phyloP scores from a whole-genome alignment of 2,113 vertebrate species.

The Ophiodon elongatus region DNA sequence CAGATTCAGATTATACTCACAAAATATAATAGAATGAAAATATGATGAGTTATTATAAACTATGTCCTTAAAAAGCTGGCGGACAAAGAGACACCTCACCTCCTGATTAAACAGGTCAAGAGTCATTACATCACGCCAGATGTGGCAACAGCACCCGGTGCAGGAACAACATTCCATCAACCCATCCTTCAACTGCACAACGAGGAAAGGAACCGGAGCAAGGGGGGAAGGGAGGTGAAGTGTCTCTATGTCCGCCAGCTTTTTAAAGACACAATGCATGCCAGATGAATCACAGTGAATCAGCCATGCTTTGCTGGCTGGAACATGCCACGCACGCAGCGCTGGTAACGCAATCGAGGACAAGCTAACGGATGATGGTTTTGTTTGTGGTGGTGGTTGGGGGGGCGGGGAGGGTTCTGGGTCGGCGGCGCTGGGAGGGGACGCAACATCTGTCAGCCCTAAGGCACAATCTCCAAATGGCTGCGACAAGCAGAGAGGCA shows the following conservation, averaged over 20 bases:
- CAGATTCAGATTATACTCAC: background rate
- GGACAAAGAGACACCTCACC: background rate
- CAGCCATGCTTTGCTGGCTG: constrained; percentile 53
- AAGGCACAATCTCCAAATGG: constrained; percentile 78
- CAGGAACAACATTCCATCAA: constrained; percentile 1
- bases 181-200: constrained; percentile 1
- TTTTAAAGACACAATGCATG: constrained; percentile 32
- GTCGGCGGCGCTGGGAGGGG: constrained; percentile 4
- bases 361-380: constrained; percentile 47
- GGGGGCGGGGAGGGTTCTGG: background rate
- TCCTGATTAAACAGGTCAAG: constrained; percentile 47
- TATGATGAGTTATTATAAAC: background rate
- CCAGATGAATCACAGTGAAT: constrained; percentile 55
- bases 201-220: background rate
- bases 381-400: constrained; percentile 10
- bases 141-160: constrained; percentile 56
- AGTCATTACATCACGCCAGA: constrained; percentile 23
- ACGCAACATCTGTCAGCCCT: constrained; percentile 81
- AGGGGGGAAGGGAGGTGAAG: background rate
- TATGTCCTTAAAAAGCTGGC: background rate
- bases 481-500: constrained; percentile 50
- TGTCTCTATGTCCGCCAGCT: constrained; percentile 20
- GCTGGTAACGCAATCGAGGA: constrained; percentile 42
- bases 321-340: background rate
- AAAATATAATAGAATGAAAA: background rate